Percentiles rank a stretch among this genome's conserved stretches.
Conservation (phyloP, 2,888 invertebrate species). For the Diabrotica balteata region DNA sequence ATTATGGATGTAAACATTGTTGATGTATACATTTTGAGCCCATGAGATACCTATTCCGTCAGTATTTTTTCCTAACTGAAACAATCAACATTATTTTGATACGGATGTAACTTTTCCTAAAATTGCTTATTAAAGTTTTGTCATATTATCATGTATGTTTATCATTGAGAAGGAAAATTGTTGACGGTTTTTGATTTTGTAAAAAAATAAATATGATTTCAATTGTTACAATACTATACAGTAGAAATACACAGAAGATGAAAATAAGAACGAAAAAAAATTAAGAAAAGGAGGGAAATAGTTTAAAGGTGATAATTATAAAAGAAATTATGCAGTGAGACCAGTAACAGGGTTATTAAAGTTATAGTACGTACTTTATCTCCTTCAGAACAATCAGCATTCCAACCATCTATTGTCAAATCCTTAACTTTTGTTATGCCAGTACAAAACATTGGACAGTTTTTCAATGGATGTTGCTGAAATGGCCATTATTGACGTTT, state of each 20-base stretch:
- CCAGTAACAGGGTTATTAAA: too few species aligned
- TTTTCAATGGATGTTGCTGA: constrained; percentile 26
- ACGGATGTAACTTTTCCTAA: not conserved
- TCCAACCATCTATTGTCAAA: constrained; percentile 19
- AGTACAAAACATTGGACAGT: constrained; percentile 26
- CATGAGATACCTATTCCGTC: constrained; percentile 23
- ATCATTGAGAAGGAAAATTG: too few species aligned
- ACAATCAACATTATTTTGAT: not conserved
- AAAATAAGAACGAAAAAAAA: too few species aligned
- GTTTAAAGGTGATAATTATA: too few species aligned
- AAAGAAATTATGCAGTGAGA: too few species aligned
- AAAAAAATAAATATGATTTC: too few species aligned
- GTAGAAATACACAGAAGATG: too few species aligned
- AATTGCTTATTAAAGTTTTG: not conserved
- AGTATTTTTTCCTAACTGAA: constrained; percentile 15
- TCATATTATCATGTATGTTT: too few species aligned
- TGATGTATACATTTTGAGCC: constrained; percentile 16
- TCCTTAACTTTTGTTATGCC: constrained; percentile 3
- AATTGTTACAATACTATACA: too few species aligned
- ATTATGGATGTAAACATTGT: constrained; percentile 15
- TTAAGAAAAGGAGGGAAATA: too few species aligned
- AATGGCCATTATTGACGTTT: constrained; percentile 8
- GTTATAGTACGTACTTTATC: constrained; percentile 1
- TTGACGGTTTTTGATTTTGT: too few species aligned
- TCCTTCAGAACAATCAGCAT: constrained; percentile 17